phyloP scores from a whole-genome alignment of 2,113 vertebrate species.

The Dissostichus mawsoni region DNA sequence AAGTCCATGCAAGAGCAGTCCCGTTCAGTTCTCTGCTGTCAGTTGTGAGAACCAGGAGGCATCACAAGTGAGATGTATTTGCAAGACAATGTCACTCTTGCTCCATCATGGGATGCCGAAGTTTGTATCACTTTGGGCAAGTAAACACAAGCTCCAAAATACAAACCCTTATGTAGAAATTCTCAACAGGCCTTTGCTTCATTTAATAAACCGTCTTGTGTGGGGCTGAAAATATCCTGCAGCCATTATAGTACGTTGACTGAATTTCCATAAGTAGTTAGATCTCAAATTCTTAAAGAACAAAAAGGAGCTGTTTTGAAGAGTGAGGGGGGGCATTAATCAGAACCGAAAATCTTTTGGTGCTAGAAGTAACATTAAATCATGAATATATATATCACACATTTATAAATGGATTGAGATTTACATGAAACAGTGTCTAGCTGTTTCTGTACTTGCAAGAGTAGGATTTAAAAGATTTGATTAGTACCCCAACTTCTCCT shows the following conservation, averaged over 20 bases:
- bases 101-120: conserved; percentile 14
- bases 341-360: conserved; percentile 25
- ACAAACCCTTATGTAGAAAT: conserved; percentile 10
- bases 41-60: conserved; percentile 2
- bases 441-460: not conserved
- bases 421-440: not conserved
- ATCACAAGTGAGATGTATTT: conserved; percentile 13
- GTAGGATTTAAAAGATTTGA: not conserved
- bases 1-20: not conserved
- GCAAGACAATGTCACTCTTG: conserved; percentile 18
- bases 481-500: not conserved
- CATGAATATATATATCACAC: not conserved
- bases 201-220: conserved; percentile 52
- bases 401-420: conserved; percentile 10
- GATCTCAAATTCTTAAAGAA: conserved; percentile 40
- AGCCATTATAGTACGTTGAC: conserved; percentile 43
- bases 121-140: conserved; percentile 24
- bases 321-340: conserved; percentile 38
- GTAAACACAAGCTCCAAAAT: conserved; percentile 41
- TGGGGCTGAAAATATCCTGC: conserved; percentile 43
- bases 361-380: conserved; percentile 23
- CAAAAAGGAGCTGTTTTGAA: conserved; percentile 36
- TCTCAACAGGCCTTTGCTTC: conserved; percentile 34
- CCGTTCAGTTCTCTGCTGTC: not conserved
- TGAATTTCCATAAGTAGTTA: conserved; percentile 47